Evolutionary conservation across 2,888 invertebrate genomes (phyloP).

Genomic region (Trilocha varians): DNA sequence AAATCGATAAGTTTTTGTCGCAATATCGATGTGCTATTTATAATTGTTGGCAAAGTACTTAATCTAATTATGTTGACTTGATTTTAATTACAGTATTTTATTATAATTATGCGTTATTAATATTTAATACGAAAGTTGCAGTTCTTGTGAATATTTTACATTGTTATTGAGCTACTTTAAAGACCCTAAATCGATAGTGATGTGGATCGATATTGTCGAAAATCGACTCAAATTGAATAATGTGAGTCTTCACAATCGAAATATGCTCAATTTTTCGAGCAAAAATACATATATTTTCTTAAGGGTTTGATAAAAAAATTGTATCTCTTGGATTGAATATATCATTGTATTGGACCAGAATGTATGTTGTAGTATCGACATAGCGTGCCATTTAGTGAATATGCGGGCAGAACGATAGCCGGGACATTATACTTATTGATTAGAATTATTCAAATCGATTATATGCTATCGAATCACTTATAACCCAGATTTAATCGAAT

Average conservation of each 20-base stretch:
- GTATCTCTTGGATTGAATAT: constrained; percentile 6
- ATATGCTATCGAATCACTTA: neutral
- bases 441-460: neutral
- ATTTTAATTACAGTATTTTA: constrained; percentile 27
- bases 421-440: neutral
- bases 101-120: constrained; percentile 26
- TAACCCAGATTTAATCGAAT: neutral
- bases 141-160: constrained; percentile 33
- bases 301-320: constrained; percentile 10
- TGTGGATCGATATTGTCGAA: neutral
- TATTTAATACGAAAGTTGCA: constrained; percentile 23
- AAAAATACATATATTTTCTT: constrained; percentile 16
- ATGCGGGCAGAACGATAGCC: neutral
- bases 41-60: constrained; percentile 36
- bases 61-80: constrained; percentile 38
- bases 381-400: constrained; percentile 2
- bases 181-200: neutral
- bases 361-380: neutral
- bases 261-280: constrained; percentile 7
- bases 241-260: constrained; percentile 2
- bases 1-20: neutral
- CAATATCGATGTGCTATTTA: constrained; percentile 13
- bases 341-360: constrained; percentile 10
- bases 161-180: neutral
- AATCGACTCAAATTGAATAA: neutral